phyloP scores from a whole-genome alignment of 2,888 invertebrate genomes.

The Aelia acuminata region DNA sequence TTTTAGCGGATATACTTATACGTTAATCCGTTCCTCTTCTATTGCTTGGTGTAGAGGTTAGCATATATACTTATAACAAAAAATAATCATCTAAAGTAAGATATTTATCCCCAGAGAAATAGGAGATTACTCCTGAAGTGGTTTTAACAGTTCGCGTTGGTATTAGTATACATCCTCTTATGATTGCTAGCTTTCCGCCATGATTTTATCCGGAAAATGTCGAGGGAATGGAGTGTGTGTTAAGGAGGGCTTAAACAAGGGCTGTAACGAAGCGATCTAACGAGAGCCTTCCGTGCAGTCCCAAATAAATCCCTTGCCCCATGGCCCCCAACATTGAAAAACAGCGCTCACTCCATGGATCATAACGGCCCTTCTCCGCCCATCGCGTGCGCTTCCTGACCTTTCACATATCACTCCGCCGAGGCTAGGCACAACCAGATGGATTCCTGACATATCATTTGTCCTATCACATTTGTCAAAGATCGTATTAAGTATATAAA shows the following conservation, averaged over 20 bases:
- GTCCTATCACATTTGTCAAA: background rate
- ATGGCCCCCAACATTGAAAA: background rate
- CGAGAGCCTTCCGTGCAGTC: conserved; percentile 10
- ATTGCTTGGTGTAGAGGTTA: too few relatives aligned
- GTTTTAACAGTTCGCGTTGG: background rate
- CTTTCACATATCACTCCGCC: background rate
- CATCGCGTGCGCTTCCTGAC: conserved; percentile 1
- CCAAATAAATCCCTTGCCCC: background rate
- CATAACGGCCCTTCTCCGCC: background rate
- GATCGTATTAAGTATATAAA: background rate
- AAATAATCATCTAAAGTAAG: too few relatives aligned
- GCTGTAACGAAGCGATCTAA: conserved; percentile 12
- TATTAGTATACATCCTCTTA: conserved; percentile 1
- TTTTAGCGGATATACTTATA: too few relatives aligned
- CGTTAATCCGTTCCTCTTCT: too few relatives aligned
- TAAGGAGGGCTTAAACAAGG: conserved; percentile 29
- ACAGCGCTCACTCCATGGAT: conserved; percentile 4
- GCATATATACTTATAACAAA: too few relatives aligned
- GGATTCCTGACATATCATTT: background rate
- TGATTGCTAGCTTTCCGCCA: background rate
- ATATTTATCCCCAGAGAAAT: background rate
- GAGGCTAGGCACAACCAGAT: background rate
- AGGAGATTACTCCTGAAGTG: background rate
- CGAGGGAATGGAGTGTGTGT: conserved; percentile 6
- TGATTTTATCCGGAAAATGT: background rate